Base-by-base conservation (phyloP, 2,888 invertebrate species). In the Apoda limacodes region DNA sequence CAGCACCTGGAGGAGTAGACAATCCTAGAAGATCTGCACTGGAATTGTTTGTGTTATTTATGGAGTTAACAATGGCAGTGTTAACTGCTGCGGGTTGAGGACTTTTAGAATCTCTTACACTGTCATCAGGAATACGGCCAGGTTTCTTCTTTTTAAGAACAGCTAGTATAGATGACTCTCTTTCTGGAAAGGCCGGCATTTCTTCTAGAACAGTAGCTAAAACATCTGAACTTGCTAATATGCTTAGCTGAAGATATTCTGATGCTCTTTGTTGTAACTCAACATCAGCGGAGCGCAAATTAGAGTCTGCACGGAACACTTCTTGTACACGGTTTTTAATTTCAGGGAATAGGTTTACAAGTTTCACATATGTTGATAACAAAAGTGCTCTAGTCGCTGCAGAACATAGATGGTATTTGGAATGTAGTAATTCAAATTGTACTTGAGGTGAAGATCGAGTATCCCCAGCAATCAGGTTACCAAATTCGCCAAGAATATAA, bases 131-230 rank as follows among this genome's bases (percentile, higher is more conserved):
- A 42, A 96, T 92, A 39, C 95, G 87, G 1, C 95, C 95, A 1
- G 98, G 98, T 60, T 98, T 97, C 80, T 98, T 98, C 83, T 98
- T 98, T 80, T 99, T 98, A 54, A 99, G 82, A 43, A 98, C 98
- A 30, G 97, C 95, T 46, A 99, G 82, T 54, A 99, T 97, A 9
- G 97, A 97, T 38, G 97, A 98, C 75, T 98, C 98, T 46, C 98
- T 85, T 75, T 99, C 99, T 3, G 99, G 97, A 81, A 98, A 99
- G 29, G 98, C 98, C 40, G 99, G 99, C 99, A 99, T 99, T 83
- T 99, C 99, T 83, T 99, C 99, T 46, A 99, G 81, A 28, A 98
- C 98, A 29, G 98, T 98, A 13, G 98, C 98, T 84, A 99, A 81
- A 35, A 99, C 98, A 84, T 99, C 98, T 32, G 95, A 89, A 42